A percentile compares a stretch with the other conserved stretches of the same genome.
Evolutionary conservation across 2,888 invertebrate genomes (phyloP).

Genomic region (Epistrophe grossulariae): DNA sequence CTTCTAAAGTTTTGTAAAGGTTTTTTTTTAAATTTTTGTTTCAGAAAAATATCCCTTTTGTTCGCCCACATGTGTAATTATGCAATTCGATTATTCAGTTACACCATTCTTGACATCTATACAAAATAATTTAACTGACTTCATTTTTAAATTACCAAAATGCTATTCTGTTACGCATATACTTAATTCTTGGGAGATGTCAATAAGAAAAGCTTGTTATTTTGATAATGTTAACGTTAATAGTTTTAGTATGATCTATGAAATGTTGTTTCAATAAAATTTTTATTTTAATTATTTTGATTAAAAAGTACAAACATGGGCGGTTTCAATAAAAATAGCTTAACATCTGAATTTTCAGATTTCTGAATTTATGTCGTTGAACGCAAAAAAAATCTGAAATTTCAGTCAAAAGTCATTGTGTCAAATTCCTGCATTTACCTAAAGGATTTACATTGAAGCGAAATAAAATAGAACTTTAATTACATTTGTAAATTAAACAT

Average conservation of each 20-base stretch:
- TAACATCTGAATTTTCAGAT: too few species aligned
- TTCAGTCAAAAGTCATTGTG: too few species aligned
- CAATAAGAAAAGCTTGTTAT: constrained; percentile 93
- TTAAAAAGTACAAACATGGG: not conserved
- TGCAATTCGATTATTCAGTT: constrained; percentile 89
- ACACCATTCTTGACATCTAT: constrained; percentile 91
- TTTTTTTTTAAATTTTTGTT: constrained; percentile 37
- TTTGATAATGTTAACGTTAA: constrained; percentile 82
- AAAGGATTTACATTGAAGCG: too few species aligned
- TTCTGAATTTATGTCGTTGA: too few species aligned
- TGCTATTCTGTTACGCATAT: constrained; percentile 93
- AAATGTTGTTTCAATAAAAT: constrained; percentile 68
- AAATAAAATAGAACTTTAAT: too few species aligned
- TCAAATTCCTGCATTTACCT: too few species aligned
- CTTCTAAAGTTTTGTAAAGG: not conserved
- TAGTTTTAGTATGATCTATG: constrained; percentile 79
- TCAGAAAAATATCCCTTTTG: constrained; percentile 85
- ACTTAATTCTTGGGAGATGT: constrained; percentile 97
- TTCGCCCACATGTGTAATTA: constrained; percentile 88
- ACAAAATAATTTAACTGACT: constrained; percentile 89
- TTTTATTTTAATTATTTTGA: not conserved
- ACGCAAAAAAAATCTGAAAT: too few species aligned
- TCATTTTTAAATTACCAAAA: constrained; percentile 91
- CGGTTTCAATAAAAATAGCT: too few species aligned
- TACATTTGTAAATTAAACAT: too few species aligned